These are phyloP conservation scores for Ochotona curzoniae DNA, from an alignment of 2,113 vertebrate genomes.

Conservation along the genomic window DNA sequence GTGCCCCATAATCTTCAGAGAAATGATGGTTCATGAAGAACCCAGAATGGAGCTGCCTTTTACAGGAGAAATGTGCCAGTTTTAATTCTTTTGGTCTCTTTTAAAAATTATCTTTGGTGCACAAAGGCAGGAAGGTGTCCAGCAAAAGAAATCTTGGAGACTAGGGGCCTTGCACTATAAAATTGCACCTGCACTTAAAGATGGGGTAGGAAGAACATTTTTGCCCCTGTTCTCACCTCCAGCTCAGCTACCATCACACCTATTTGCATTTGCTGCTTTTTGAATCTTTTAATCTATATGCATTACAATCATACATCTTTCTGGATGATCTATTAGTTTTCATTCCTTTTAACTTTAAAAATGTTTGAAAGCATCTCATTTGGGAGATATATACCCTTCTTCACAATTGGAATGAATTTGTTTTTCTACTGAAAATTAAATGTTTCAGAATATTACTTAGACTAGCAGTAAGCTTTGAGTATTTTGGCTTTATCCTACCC, in stretches of 20 bases:
- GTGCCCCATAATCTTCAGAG: neutral
- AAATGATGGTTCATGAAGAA: slow-evolving; percentile 34
- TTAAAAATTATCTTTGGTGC: neutral
- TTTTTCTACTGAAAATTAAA: slow-evolving; percentile 38
- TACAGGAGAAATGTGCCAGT: neutral
- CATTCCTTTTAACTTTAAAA: slow-evolving; percentile 52
- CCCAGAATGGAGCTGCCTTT: slow-evolving; percentile 14
- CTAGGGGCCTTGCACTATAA: neutral
- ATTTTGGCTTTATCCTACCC: neutral
- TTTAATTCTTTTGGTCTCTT: slow-evolving; percentile 3
- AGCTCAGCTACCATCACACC: neutral
- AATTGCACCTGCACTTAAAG: neutral
- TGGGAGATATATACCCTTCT: slow-evolving; percentile 17
- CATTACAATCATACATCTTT: neutral
- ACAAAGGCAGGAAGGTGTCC: neutral
- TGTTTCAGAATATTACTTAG: neutral
- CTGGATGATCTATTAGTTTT: slow-evolving; percentile 19
- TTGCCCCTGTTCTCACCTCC: neutral
- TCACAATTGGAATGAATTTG: neutral
- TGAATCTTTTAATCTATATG: neutral
- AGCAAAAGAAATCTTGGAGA: neutral
- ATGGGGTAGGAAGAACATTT: neutral
- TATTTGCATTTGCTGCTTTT: neutral
- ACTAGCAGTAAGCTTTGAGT: slow-evolving; percentile 1
- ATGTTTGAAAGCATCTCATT: slow-evolving; percentile 23